Conservation (phyloP, 2,113 vertebrate genomes). For the Chitala chitala region DNA sequence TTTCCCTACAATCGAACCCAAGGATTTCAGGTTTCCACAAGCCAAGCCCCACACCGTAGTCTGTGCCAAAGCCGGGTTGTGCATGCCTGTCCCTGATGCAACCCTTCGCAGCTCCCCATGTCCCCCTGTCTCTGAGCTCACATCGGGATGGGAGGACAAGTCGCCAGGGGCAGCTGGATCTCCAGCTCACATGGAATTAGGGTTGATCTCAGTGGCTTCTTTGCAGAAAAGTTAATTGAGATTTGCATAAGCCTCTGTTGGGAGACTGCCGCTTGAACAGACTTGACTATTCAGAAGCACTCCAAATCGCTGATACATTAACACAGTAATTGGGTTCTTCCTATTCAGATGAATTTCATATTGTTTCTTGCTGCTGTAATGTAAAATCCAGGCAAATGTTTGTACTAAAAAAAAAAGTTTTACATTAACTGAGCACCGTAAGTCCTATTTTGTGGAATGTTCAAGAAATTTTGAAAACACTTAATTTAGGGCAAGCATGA, state of each 20-base stretch:
- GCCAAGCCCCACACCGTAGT: too few species aligned
- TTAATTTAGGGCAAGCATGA: too few species aligned
- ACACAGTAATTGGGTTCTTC: not conserved
- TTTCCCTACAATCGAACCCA: too few species aligned
- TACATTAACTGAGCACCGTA: too few species aligned
- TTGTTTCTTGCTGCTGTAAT: not conserved
- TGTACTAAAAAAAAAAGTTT: too few species aligned
- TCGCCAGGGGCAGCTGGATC: too few species aligned
- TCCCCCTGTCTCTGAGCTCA: not conserved
- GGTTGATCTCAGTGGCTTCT: not conserved
- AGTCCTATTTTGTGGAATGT: too few species aligned
- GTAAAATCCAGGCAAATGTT: too few species aligned
- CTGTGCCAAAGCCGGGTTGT: too few species aligned
- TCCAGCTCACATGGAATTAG: not conserved
- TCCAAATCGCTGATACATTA: not conserved
- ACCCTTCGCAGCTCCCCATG: not conserved
- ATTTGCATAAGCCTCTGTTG: constrained; percentile 17
- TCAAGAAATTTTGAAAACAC: too few species aligned
- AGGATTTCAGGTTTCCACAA: too few species aligned
- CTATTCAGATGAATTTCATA: not conserved
- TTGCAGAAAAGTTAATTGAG: constrained; percentile 3
- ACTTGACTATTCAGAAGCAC: constrained; percentile 11
- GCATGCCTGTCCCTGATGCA: too few species aligned
- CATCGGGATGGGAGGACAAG: not conserved
- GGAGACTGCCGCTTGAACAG: constrained; percentile 4